phyloP scores from a whole-genome alignment of 2,113 vertebrate species.

The Ctenomys sociabilis region DNA sequence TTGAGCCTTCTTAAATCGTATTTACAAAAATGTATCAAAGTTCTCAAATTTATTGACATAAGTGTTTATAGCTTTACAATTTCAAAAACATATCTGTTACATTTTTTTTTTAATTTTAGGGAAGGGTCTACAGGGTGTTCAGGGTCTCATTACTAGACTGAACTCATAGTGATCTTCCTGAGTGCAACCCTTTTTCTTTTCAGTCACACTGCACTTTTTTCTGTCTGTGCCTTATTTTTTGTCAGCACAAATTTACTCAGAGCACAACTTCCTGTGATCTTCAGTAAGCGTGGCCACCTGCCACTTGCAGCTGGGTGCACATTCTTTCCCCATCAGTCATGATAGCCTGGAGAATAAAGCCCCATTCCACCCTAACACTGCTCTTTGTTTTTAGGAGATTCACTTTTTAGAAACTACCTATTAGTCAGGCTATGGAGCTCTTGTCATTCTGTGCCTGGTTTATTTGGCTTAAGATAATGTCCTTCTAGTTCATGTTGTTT shows the following conservation, averaged over 20 bases:
- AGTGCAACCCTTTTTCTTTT: background rate
- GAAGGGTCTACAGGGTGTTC: too few relatives aligned
- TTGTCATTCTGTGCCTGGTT: background rate
- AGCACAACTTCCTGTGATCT: background rate
- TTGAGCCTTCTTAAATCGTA: background rate
- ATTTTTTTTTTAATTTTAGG: too few relatives aligned
- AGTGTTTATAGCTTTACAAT: background rate
- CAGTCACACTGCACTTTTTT: background rate
- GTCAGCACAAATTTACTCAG: background rate
- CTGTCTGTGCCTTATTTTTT: background rate
- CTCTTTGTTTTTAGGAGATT: background rate
- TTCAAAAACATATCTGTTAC: background rate
- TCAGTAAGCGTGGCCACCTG: background rate
- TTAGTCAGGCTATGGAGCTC: background rate
- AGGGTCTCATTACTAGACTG: too few relatives aligned
- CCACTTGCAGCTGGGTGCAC: background rate
- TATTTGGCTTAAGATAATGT: background rate
- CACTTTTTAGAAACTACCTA: background rate
- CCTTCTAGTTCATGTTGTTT: background rate
- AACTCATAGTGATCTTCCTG: too few relatives aligned
- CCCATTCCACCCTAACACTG: background rate
- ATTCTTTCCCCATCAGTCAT: background rate
- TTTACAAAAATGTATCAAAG: conserved; percentile 9
- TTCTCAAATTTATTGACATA: background rate
- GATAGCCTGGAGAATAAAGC: background rate